A percentile compares a stretch with the other conserved stretches of the same genome.
Evolutionary conservation across 2,888 invertebrate species (phyloP).

Genomic region (Diarsia rubi): DNA sequence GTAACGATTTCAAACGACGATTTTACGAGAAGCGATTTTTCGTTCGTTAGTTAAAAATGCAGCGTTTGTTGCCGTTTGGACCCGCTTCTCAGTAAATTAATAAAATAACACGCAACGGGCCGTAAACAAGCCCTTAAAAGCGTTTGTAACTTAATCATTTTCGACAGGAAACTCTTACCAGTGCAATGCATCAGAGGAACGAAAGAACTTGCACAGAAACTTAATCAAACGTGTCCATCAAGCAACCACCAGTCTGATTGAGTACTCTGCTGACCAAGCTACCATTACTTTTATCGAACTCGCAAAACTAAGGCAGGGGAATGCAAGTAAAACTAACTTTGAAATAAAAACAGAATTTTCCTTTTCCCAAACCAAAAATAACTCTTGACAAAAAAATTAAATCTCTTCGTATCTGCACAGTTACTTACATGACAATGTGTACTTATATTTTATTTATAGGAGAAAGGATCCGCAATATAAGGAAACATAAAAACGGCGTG

Average conservation of each 20-base stretch:
- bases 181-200: conserved; percentile 28
- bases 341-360: not conserved
- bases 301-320: not conserved
- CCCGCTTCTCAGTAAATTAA: too few species aligned
- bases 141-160: conserved; percentile 13
- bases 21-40: too few species aligned
- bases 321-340: not conserved
- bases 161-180: conserved; percentile 8
- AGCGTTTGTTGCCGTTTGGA: too few species aligned
- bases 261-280: conserved; percentile 45
- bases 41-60: too few species aligned
- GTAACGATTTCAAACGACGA: too few species aligned
- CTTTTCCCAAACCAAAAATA: not conserved
- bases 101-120: too few species aligned
- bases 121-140: too few species aligned
- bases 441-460: conserved; percentile 43
- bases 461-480: conserved; percentile 65
- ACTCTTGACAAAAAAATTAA: not conserved
- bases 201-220: conserved; percentile 33
- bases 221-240: conserved; percentile 46
- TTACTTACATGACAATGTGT: conserved; percentile 24
- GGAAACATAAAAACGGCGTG: conserved; percentile 72
- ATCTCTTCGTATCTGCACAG: conserved; percentile 11
- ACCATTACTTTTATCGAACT: conserved; percentile 31
- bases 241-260: conserved; percentile 41